Base-by-base conservation (phyloP, 2,797 vertebrate genomes). In the Hemibagrus guttatus region DNA sequence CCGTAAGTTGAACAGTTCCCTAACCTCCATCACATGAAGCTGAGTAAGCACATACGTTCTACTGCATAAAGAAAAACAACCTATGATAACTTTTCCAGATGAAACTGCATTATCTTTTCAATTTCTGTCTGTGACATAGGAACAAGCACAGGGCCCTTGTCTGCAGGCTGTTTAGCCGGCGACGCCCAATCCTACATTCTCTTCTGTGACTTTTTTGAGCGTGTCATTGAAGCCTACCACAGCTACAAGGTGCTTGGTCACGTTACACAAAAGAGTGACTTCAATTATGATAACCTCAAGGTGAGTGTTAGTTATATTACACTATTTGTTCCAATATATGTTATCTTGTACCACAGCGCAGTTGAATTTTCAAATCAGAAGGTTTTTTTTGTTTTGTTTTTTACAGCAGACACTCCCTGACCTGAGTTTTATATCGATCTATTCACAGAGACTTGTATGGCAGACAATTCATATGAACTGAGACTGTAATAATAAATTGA, bases 131-230 rank as follows among this genome's bases (percentile, higher is more conserved):
- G 56, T 72, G 49, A 58, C 3, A 28, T 31, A 93, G 92, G 88
- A 13, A 85, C 88, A 9, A 4, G 81, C 0, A 86, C 28, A 0
- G 90, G 88, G 16, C 90, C 92, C 0, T 78, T 87, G 19, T 78
- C 91, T 3, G 93, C 93, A 1, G 95, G 95, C 0, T 95, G 95
- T 85, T 86, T 91, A 19, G 95, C 95, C 0, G 95, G 95, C 0
- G 95, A 96, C 56, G 93, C 91, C 1, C 91, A 96, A 86, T 95
- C 92, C 83, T 96, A 96, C 89, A 86, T 94, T 72, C 90, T 96
- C 74, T 96, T 95, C 92, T 95, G 95, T 49, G 93, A 95, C 86
- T 95, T 96, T 86, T 95, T 96, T 6, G 95, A 96, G 87, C 93
- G 92, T 12, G 49, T 96, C 86, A 95, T 96, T 1, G 93, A 94